Base-by-base conservation (phyloP, 2,113 vertebrate genomes). In the Heliornis fulica region DNA sequence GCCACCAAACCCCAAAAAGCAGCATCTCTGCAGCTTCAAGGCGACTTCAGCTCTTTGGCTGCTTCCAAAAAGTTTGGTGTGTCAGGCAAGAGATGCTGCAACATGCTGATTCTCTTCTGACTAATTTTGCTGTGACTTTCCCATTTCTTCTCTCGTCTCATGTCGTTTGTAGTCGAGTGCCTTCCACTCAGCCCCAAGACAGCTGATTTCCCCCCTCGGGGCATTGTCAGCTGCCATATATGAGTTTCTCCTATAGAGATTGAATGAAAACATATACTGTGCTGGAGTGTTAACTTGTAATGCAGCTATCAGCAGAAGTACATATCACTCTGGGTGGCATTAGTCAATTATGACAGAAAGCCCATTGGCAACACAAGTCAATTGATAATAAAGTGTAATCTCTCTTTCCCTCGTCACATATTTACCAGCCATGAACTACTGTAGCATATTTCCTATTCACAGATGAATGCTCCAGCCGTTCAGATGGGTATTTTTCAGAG, bases 321-420 rank as follows among this genome's bases (percentile, higher is more conserved):
- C 95, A 81, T 97, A 94, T 96, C 96, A 95, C 83, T 94, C 94
- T 94, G 94, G 94, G 94, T 96, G 95, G 93, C 88, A 93, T 97
- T 97, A 97, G 90, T 97, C 96, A 97, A 95, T 97, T 96, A 96
- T 96, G 97, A 96, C 94, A 96, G 95, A 95, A 94, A 97, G 74
- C 95, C 94, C 95, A 85, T 83, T 95, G 95, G 96, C 72, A 32
- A 96, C 89, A 90, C 70, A 91, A 96, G 93, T 92, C 96, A 94
- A 96, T 83, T 96, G 96, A 97, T 97, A 98, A 97, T 91, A 97
- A 97, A 97, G 94, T 90, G 91, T 92, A 93, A 96, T 95, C 84
- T 94, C 77, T 88, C 87, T 89, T 90, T 50, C 89, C 87, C 84
- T 64, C 34, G 7, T 87, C 96, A 91, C 81, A 81, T 95, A 93